These are phyloP conservation scores for Hippocampus barbouri DNA, from an alignment of 2,113 vertebrate genomes.

Conservation along the genomic window DNA sequence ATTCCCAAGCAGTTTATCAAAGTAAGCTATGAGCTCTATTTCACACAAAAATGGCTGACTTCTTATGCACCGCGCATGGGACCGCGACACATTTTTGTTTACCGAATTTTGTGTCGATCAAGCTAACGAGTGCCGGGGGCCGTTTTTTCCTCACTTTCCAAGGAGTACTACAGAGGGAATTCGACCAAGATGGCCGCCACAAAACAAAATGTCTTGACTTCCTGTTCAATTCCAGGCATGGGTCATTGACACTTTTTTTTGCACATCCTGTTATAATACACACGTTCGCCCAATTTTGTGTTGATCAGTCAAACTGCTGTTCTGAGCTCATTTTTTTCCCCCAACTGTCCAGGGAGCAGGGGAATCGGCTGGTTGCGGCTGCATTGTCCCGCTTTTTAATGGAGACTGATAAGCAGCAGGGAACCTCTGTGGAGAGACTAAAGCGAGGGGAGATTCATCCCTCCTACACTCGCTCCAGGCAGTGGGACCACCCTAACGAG, in stretches of 20 bases:
- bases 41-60: neutral
- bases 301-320: neutral
- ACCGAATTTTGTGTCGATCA: neutral
- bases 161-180: no score
- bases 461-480: constrained; percentile 46
- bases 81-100: no score
- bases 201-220: neutral
- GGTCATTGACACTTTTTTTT: neutral
- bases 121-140: no score
- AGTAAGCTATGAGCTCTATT: neutral
- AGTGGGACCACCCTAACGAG: constrained; percentile 56
- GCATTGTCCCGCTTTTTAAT: constrained; percentile 63
- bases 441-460: constrained; percentile 47
- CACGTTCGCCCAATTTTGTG: neutral
- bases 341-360: neutral
- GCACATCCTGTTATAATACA: neutral
- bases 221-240: neutral
- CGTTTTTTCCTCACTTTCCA: no score
- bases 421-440: constrained; percentile 43
- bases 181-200: neutral
- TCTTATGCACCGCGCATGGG: no score
- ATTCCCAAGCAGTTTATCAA: neutral
- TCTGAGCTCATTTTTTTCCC: rapidly evolving
- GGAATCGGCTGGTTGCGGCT: neutral
- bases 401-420: constrained; percentile 71